phyloP scores from a whole-genome alignment of 2,888 invertebrate species.

The Torymus tubicola region DNA sequence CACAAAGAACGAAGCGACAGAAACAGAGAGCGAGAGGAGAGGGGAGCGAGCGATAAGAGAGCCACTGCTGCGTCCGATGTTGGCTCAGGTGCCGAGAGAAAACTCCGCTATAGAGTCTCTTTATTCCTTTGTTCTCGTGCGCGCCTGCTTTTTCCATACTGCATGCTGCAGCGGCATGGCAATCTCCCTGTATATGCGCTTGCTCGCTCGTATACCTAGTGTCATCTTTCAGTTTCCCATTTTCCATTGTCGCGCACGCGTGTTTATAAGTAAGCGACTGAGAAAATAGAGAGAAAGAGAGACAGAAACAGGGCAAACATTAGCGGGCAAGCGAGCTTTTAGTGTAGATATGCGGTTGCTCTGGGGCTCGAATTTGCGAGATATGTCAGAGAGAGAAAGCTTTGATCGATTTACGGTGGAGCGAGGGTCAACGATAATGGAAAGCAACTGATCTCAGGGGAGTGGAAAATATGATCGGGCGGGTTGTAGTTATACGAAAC shows the following conservation, averaged over 20 bases:
- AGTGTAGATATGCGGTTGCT: background rate
- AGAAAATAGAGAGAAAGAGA: background rate
- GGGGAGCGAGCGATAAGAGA: slow-evolving; percentile 43
- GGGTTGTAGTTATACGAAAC: too few relatives aligned
- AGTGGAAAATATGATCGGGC: too few relatives aligned
- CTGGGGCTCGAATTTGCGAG: slow-evolving; percentile 2
- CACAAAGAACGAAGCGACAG: slow-evolving; percentile 22
- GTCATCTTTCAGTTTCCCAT: slow-evolving; percentile 47
- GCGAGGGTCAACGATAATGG: too few relatives aligned
- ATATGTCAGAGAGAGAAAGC: too few relatives aligned
- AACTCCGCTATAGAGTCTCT: slow-evolving; percentile 22
- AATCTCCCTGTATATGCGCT: slow-evolving; percentile 10
- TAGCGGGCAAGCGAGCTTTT: background rate
- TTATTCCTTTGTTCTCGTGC: slow-evolving; percentile 40
- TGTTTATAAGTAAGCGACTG: background rate
- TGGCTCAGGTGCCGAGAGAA: slow-evolving; percentile 49
- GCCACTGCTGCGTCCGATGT: slow-evolving; percentile 14
- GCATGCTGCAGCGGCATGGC: background rate
- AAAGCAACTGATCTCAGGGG: too few relatives aligned
- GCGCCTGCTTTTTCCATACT: background rate
- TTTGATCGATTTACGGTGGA: too few relatives aligned
- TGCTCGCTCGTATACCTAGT: background rate
- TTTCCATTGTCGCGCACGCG: slow-evolving; percentile 39
- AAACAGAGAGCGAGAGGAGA: slow-evolving; percentile 7
- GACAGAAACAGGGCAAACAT: slow-evolving; percentile 2